Conservation (phyloP, 2,797 vertebrate genomes). For the Enteromius unitaeniatus region DNA sequence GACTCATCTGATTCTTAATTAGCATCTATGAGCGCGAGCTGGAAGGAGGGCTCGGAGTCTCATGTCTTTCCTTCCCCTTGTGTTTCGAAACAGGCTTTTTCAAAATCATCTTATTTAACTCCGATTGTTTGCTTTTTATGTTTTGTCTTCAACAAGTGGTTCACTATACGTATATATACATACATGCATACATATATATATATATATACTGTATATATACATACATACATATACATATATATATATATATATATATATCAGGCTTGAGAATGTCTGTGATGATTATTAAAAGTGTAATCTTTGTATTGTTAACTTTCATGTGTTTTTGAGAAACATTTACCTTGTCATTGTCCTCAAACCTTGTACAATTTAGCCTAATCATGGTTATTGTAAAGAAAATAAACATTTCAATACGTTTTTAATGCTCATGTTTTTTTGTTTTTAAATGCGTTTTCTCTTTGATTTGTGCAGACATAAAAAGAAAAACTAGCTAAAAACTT, state of each 20-base stretch:
- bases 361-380: neutral
- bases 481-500: no score
- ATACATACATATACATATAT: no score
- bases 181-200: no score
- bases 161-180: neutral
- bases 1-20: constrained; percentile 83
- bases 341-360: neutral
- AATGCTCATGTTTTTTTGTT: no score
- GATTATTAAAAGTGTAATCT: neutral
- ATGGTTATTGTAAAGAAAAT: no score
- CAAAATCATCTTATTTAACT: neutral
- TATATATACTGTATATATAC: no score
- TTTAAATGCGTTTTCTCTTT: no score
- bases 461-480: no score
- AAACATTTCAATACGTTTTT: no score
- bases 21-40: constrained; percentile 51
- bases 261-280: neutral
- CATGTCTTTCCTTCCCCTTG: neutral
- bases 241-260: neutral
- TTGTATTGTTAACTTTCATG: neutral
- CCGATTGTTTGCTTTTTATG: neutral
- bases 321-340: neutral
- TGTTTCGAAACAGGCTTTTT: constrained; percentile 1
- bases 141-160: neutral
- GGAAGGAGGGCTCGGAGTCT: neutral